These are phyloP conservation scores for Arge pagana DNA, from an alignment of 2,888 invertebrate species.

Conservation along the genomic window DNA sequence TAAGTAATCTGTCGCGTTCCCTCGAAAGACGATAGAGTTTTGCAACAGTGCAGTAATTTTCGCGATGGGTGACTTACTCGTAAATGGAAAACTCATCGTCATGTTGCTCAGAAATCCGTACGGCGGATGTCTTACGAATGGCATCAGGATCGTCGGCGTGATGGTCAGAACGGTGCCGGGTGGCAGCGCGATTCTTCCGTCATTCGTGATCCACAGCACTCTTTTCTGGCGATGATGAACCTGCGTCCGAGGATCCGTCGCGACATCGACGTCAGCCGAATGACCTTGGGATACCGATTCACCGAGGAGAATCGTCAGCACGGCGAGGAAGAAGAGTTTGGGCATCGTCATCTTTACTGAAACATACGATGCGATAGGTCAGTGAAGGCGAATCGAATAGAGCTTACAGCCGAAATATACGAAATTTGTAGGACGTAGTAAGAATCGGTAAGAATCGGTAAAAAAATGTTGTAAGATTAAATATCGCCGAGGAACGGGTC, in stretches of 20 bases:
- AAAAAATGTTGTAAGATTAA: too few relatives aligned
- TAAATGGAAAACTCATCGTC: slow-evolving; percentile 81
- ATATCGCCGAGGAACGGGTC: slow-evolving; percentile 5
- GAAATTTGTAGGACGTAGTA: not conserved
- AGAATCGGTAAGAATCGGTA: too few relatives aligned
- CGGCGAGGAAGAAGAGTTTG: slow-evolving; percentile 27
- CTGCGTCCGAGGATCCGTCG: slow-evolving; percentile 25
- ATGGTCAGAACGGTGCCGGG: slow-evolving; percentile 82
- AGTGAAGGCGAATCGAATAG: not conserved
- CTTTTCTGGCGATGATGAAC: slow-evolving; percentile 78
- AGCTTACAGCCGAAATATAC: not conserved
- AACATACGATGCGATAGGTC: not conserved
- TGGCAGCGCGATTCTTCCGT: slow-evolving; percentile 80
- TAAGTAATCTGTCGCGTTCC: slow-evolving; percentile 15
- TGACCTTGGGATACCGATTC: slow-evolving; percentile 11
- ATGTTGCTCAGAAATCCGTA: slow-evolving; percentile 84
- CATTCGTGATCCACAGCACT: slow-evolving; percentile 83
- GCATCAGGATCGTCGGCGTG: slow-evolving; percentile 79
- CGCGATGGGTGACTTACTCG: slow-evolving; percentile 67
- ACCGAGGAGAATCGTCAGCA: slow-evolving; percentile 27
- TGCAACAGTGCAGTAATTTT: slow-evolving; percentile 8
- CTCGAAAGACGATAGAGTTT: not conserved
- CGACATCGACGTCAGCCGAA: slow-evolving; percentile 14
- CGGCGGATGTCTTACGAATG: slow-evolving; percentile 83
- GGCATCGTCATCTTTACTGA: slow-evolving; percentile 17